Evolutionary conservation across 2,888 invertebrate species (phyloP).

Genomic region (Muscina levida): DNA sequence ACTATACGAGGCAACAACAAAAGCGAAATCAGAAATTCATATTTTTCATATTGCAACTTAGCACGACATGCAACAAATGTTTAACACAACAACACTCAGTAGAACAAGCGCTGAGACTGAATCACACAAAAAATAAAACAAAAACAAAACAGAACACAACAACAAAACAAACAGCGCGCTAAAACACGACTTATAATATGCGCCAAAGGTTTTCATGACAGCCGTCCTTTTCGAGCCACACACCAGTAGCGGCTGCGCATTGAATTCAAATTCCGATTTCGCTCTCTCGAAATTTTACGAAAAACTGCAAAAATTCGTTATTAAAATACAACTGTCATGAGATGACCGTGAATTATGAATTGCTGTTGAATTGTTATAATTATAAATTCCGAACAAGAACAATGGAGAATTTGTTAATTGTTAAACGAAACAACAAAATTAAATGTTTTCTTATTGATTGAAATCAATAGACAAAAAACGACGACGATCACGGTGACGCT

Average conservation of each 20-base stretch:
- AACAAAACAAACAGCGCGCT: too few species aligned
- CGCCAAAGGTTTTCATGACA: slow-evolving; percentile 57
- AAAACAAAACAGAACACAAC: too few species aligned
- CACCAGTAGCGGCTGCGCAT: background rate
- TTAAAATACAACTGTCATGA: slow-evolving; percentile 58
- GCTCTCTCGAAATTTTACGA: background rate
- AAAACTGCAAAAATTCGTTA: slow-evolving; percentile 26
- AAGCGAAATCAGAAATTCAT: slow-evolving; percentile 7
- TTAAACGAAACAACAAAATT: slow-evolving; percentile 18
- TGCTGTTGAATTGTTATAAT: slow-evolving; percentile 51
- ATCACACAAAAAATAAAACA: slow-evolving; percentile 45
- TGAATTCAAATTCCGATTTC: background rate
- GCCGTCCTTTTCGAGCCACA: background rate
- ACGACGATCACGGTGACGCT: background rate
- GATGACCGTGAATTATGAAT: slow-evolving; percentile 60
- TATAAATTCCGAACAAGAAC: slow-evolving; percentile 51
- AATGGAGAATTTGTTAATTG: slow-evolving; percentile 38
- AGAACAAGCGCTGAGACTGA: slow-evolving; percentile 34
- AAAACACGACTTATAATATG: slow-evolving; percentile 55
- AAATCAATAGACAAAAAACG: slow-evolving; percentile 16
- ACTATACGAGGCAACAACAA: background rate
- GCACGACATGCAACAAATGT: slow-evolving; percentile 65
- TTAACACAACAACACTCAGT: slow-evolving; percentile 38
- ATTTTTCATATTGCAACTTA: slow-evolving; percentile 52
- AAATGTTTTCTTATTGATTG: slow-evolving; percentile 35